Percentiles rank a stretch among this genome's conserved stretches.
These are phyloP conservation scores for Amphiprion clarkii DNA, from an alignment of 2,797 vertebrate genomes.

Conservation along the genomic window DNA sequence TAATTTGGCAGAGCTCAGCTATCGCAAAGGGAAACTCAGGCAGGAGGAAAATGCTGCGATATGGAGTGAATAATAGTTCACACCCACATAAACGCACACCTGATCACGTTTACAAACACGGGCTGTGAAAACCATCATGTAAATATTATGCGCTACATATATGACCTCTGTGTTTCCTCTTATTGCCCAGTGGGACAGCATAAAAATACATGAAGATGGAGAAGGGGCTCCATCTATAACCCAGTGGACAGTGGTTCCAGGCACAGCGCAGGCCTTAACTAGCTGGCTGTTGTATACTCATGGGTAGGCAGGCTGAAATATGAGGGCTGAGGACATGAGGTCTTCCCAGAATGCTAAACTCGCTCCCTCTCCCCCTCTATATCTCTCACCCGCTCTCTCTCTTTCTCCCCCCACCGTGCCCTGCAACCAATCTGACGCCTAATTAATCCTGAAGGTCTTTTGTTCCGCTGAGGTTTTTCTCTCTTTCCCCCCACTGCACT, in stretches of 20 bases:
- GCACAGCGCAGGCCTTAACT: conserved; percentile 74
- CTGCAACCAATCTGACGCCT: conserved; percentile 87
- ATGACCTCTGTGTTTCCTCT: conserved; percentile 66
- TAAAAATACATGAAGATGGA: conserved; percentile 75
- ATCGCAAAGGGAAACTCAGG: conserved; percentile 21
- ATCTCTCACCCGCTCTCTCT: conserved; percentile 36
- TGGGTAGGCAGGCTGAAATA: conserved; percentile 80
- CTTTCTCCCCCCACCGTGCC: conserved; percentile 64
- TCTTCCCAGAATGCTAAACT: conserved; percentile 82
- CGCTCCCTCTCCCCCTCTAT: conserved; percentile 18
- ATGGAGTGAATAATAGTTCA: conserved; percentile 23
- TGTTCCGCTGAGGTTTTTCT: conserved; percentile 83
- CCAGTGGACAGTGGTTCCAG: conserved; percentile 74
- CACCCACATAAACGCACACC: background rate
- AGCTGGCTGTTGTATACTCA: conserved; percentile 78
- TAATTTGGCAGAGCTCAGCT: conserved; percentile 34
- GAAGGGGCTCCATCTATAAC: conserved; percentile 75
- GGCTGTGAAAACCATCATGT: conserved; percentile 59
- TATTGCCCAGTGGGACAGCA: conserved; percentile 63
- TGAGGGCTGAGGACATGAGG: conserved; percentile 74
- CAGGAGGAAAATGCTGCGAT: conserved; percentile 11
- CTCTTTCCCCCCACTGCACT: conserved; percentile 70
- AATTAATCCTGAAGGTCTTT: conserved; percentile 90
- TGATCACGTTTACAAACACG: conserved; percentile 29
- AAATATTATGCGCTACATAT: conserved; percentile 71